Evolutionary conservation across 2,797 vertebrate genomes (phyloP), one percentile per base, ranked within the genome.

Genomic region (Galago senegalensis): DNA sequence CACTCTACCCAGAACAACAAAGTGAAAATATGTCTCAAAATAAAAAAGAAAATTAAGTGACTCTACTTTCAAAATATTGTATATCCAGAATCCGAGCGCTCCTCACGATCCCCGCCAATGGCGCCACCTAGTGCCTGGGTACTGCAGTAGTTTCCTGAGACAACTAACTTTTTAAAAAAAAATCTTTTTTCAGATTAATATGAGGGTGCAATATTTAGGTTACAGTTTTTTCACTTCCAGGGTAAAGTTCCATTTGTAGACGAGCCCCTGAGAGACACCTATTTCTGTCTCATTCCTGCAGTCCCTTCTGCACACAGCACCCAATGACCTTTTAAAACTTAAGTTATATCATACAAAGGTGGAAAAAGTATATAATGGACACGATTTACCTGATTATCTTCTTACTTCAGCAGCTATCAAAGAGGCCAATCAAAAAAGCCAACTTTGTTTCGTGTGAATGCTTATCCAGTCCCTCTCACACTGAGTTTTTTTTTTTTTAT

Each of bases 241-340:
- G 49, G 49, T 53, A 53, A 53, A 53, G 49, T 53, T 53, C 4
- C 49, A 53, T 53, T 53, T 53, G 14, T 53, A 53, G 49, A 53
- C 3, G 49, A 53, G 49, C 49, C 49, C 49, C 49, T 53, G 16
- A 53, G 49, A 53, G 49, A 53, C 49, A 53, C 16, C 27, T 18
- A n/a, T 17, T n/a, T 18, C 31, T n/a, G n/a, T 16, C 21, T n/a
- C 14, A 4, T 1, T 34, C 5, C 2, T 6, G 0, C 25, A 18
- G 49, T 25, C n/a, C 23, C 25, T n/a, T 77, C 14, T 29, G 27
- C 34, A 18, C 65, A 4, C 14, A 16, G 56, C 21, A 40, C 9
- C 84, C 56, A 56, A 27, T 67, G 31, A 40, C 67, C 37, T 61
- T 91, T 73, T 56, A 23, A 81, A 85, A 70, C 25, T 61, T 34